Evolutionary conservation across 92 coral and sea anemone genomes (phyloP), one percentile per base, ranked within the genome.

Genomic region (Metridium senile): DNA sequence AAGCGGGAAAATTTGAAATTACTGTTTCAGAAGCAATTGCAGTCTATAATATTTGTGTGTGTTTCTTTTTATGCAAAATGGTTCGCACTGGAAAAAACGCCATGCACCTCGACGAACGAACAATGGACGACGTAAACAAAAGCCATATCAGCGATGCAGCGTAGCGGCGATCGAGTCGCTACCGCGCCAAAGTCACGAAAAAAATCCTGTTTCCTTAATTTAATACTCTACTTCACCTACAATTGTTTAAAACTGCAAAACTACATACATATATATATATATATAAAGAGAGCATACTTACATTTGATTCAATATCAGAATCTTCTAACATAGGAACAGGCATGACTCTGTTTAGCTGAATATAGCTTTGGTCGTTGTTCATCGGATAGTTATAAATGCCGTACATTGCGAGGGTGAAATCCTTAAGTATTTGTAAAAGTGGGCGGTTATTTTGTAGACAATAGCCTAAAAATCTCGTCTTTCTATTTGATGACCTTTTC

Each of bases 291-390:
- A 7, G 1, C 6, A 18, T 30, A 81, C 97, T 82, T 86, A 91
- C 97, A 69, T 83, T 91, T 10, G 97, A 91, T 61, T 91, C 97
- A 26, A 74, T 86, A 81, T 91, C 97, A 8, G 97, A 91, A 45
- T 91, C 97, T 11, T 91, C 93, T 70, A 80, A 30, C 49, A 67
- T 54, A 8, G 91, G 91, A 17, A 91, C 97, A n/a, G 97, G 97
- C 97, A 91, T 89, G 31, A 20, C 62, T 57, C 76, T 57, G 77
- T 35, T 68, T 34, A 79, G 67, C 29, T 68, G 70, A 0, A 67
- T 59, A 61, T 79, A 67, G 54, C 47, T 29, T 67, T 53, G 61
- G 39, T 66, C 66, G 22, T 33, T 19, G 66, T 47, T 77, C 82
- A 54, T 66, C 35, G 74, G 32, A 27, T 56, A 66, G 13, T 39